Evolutionary conservation across 1,140 invertebrate genomes (phyloP), one percentile per base, ranked within the genome.

Genomic region (Lepidurus packardi): DNA sequence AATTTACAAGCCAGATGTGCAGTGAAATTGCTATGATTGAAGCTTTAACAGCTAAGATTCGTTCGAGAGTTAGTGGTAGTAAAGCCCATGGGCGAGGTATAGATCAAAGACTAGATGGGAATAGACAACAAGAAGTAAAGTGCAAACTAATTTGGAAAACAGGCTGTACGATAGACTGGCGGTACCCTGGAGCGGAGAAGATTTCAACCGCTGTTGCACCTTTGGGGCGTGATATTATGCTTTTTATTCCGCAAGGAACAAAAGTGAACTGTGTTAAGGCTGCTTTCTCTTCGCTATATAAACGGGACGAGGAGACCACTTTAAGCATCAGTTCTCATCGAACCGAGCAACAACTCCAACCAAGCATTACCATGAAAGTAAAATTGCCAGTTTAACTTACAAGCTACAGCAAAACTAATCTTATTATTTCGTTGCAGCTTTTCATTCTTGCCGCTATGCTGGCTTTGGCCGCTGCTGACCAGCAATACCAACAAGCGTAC

Each of bases 401-500:
- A 10, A 47, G 16, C 21, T n/a, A 65, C 53, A 9, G 4, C 8
- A 65, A 65, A 65, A 9, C 13, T 9, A 65, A 65, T 7, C 5
- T 65, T 7, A 65, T 65, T 65, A 65, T 16, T 21, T 7, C 13
- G 16, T 21, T n/a, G 1, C 13, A 65, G 53, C 21, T 65, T 21
- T 65, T 65, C 13, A 7, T 77, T 77, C 8, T 77, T 21, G 65
- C 65, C 43, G 41, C 76, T 9, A 47, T 77, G 34, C 9, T 41
- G 45, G 76, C 21, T 77, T 65, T 77, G 76, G 76, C 43, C 76
- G 76, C 65, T 24, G 76, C 65, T 77, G 76, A 25, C 1, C 44
- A 34, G 9, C 16, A 43, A 16, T 44, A 25, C 43, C 76, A 77
- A 44, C 65, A 77, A 45, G 44, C 76, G 25, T 44, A 45, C 34